These are phyloP conservation scores for Pogonomyrmex barbatus DNA, from an alignment of 1,140 invertebrate genomes.

Conservation along the genomic window DNA sequence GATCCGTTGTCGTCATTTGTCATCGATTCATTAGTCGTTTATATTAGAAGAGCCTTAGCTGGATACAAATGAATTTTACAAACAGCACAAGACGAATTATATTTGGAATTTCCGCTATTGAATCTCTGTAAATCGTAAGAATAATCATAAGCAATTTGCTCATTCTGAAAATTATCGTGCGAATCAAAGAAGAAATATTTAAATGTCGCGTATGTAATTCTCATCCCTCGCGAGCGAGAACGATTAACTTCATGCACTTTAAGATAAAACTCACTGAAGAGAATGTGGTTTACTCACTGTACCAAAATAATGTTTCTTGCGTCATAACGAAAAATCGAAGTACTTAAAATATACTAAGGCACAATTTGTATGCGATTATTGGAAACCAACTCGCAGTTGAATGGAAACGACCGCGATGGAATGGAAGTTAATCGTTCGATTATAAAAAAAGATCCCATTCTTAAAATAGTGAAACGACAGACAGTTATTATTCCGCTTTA, in stretches of 20 bases:
- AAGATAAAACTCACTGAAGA: neutral
- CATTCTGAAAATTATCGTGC: slow-evolving; percentile 39
- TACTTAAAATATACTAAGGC: slow-evolving; percentile 25
- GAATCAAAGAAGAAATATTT: slow-evolving; percentile 8
- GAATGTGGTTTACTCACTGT: slow-evolving; percentile 10
- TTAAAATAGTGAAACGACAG: slow-evolving; percentile 28
- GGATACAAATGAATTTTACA: slow-evolving; percentile 18
- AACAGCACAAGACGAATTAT: slow-evolving; percentile 29
- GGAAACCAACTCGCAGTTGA: neutral
- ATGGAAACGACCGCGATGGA: neutral
- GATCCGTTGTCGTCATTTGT: slow-evolving; percentile 78
- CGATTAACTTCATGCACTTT: slow-evolving; percentile 37
- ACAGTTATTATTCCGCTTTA: slow-evolving; percentile 38
- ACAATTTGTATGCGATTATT: slow-evolving; percentile 8
- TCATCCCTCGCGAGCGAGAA: slow-evolving; percentile 4
- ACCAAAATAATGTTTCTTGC: slow-evolving; percentile 7
- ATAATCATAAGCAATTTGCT: slow-evolving; percentile 47
- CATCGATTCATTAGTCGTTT: slow-evolving; percentile 48
- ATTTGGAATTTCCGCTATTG: slow-evolving; percentile 31
- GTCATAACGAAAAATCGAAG: slow-evolving; percentile 12
- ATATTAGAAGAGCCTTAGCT: slow-evolving; percentile 5
- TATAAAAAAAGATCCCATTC: slow-evolving; percentile 9
- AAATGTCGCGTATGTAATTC: slow-evolving; percentile 22
- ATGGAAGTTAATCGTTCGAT: slow-evolving; percentile 32
- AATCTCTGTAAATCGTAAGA: slow-evolving; percentile 4